phyloP scores from a whole-genome alignment of 2,888 invertebrate species.

The Hirudinaria manillensis region DNA sequence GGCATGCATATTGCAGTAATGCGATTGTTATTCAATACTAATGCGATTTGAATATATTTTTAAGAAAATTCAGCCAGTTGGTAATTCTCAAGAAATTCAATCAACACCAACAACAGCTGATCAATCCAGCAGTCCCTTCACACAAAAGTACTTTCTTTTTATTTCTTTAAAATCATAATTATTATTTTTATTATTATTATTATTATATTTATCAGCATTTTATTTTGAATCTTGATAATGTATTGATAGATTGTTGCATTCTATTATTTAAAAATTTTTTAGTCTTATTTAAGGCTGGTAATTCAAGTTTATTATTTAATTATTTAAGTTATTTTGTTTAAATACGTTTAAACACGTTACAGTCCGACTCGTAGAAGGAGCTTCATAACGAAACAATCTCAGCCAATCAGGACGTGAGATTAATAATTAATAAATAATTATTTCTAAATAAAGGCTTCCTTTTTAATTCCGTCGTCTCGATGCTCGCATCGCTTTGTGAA shows the following conservation, averaged over 20 bases:
- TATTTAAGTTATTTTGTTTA: too few relatives aligned
- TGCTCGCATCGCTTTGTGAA: too few relatives aligned
- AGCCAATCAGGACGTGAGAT: background rate
- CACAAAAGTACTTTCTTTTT: conserved; percentile 6
- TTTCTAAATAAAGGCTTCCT: too few relatives aligned
- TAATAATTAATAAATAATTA: too few relatives aligned
- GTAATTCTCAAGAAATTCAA: conserved; percentile 39
- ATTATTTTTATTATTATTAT: background rate
- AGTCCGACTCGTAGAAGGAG: conserved; percentile 30
- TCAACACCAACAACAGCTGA: background rate
- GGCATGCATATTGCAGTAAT: background rate
- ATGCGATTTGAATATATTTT: conserved; percentile 8
- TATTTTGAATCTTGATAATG: too few relatives aligned
- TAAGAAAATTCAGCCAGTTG: conserved; percentile 44
- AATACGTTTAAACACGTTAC: background rate
- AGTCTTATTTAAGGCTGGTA: too few relatives aligned
- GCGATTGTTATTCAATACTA: background rate
- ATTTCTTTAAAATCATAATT: background rate
- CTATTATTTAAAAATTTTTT: too few relatives aligned
- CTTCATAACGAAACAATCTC: conserved; percentile 26
- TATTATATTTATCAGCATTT: too few relatives aligned
- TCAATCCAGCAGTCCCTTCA: conserved; percentile 2
- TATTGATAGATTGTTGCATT: too few relatives aligned
- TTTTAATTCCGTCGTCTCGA: too few relatives aligned
- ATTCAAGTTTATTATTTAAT: too few relatives aligned